These are phyloP conservation scores for Azemiops feae DNA, from an alignment of 2,113 vertebrate species.

Conservation along the genomic window DNA sequence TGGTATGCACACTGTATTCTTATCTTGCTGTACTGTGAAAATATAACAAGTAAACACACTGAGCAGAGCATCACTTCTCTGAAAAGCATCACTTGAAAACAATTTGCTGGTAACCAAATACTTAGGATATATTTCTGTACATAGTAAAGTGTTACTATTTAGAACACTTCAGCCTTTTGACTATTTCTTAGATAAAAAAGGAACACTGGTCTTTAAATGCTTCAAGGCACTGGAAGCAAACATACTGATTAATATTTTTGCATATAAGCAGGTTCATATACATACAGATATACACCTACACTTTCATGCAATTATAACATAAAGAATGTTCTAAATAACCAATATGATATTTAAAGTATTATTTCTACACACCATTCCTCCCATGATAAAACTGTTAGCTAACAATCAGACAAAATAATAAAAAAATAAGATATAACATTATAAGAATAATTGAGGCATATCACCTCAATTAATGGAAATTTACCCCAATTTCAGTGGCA, in stretches of 20 bases:
- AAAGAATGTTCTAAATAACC: not conserved
- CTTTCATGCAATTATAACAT: not conserved
- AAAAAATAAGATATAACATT: not conserved
- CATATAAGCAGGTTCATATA: not conserved
- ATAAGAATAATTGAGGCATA: not conserved
- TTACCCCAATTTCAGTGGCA: not conserved
- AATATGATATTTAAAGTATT: not conserved
- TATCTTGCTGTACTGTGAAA: slow-evolving; percentile 71
- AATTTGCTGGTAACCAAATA: not conserved
- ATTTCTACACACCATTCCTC: not conserved
- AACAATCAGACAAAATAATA: not conserved
- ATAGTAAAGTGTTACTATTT: not conserved
- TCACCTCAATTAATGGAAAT: not conserved
- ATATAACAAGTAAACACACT: slow-evolving; percentile 18
- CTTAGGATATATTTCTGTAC: not conserved
- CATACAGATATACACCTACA: not conserved
- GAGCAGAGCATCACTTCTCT: not conserved
- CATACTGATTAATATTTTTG: not conserved
- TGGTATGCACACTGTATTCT: slow-evolving; percentile 64
- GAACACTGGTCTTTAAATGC: not conserved
- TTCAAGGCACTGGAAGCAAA: not conserved
- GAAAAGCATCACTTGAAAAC: not conserved
- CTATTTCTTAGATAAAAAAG: not conserved
- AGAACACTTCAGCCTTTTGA: not conserved
- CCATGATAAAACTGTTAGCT: not conserved